Percentiles rank a stretch among this genome's conserved stretches.
Evolutionary conservation across 2,113 vertebrate species (phyloP).

Genomic region (Pluvialis apricaria): DNA sequence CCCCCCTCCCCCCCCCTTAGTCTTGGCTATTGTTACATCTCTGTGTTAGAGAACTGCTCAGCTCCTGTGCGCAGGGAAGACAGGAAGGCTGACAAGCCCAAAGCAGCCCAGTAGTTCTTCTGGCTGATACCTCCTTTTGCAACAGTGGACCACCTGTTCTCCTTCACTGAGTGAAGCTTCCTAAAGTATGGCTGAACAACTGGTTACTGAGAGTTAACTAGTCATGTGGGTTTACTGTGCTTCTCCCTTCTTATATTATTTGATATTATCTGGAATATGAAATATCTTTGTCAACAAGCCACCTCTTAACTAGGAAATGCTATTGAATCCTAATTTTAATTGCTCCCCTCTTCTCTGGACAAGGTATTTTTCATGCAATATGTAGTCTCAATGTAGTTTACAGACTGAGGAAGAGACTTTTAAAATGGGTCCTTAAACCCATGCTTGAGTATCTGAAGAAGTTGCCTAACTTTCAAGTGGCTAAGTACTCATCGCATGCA

Average conservation of each 20-base stretch:
- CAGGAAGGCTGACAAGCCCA: fast-evolving
- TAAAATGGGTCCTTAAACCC: not conserved
- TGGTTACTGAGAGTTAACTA: not conserved
- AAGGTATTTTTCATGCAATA: not conserved
- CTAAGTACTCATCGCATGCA: not conserved
- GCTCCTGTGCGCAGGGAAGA: fast-evolving
- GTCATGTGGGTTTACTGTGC: fast-evolving
- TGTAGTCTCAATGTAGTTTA: not conserved
- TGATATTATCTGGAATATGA: too few species aligned
- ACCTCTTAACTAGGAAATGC: not conserved
- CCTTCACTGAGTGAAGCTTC: fast-evolving
- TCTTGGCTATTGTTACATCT: fast-evolving
- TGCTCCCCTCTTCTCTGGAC: not conserved
- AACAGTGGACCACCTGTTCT: fast-evolving
- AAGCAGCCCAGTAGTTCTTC: fast-evolving
- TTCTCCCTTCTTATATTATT: not conserved
- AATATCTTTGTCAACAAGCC: not conserved
- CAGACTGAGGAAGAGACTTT: not conserved
- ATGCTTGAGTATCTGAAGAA: not conserved
- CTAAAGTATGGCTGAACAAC: not conserved
- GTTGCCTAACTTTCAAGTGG: fast-evolving
- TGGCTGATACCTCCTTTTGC: not conserved
- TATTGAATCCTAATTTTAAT: not conserved
- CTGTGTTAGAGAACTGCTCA: fast-evolving
- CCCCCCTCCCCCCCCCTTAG: too few species aligned